These are phyloP conservation scores for Urophycis tenuis DNA, from an alignment of 2,797 vertebrate species.

Conservation along the genomic window DNA sequence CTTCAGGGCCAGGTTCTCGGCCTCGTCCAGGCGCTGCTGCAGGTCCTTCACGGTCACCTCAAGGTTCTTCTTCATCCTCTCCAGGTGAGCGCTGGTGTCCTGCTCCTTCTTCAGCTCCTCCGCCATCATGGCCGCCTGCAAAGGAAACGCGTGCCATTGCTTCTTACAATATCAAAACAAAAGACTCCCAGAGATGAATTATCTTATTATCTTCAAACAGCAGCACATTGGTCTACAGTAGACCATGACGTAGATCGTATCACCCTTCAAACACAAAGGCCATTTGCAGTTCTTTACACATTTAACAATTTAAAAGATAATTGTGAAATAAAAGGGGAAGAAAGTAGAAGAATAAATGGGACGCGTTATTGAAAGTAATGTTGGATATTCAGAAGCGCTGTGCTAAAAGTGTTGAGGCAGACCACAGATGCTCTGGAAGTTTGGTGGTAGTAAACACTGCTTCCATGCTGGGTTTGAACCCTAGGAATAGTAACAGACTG, in stretches of 20 bases:
- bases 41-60: conserved; percentile 73
- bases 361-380: too few species aligned
- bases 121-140: conserved; percentile 76
- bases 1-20: conserved; percentile 73
- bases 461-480: not conserved
- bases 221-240: not conserved
- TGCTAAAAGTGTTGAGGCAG: not conserved
- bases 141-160: not conserved
- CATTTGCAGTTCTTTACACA: not conserved
- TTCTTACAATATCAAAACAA: not conserved
- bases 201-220: not conserved
- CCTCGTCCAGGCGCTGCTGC: conserved; percentile 73
- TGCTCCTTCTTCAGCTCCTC: conserved; percentile 78
- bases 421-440: not conserved
- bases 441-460: not conserved
- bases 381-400: not conserved
- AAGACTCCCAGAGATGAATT: too few species aligned
- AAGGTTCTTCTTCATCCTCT: conserved; percentile 75
- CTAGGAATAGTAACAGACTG: not conserved
- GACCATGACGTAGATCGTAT: too few species aligned
- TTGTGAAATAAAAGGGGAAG: too few species aligned
- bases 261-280: not conserved
- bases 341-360: too few species aligned
- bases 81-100: conserved; percentile 75
- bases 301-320: too few species aligned